Evolutionary conservation across 2,113 vertebrate species (phyloP), one percentile per base, ranked within the genome.

Genomic region (Ellobius talpinus): DNA sequence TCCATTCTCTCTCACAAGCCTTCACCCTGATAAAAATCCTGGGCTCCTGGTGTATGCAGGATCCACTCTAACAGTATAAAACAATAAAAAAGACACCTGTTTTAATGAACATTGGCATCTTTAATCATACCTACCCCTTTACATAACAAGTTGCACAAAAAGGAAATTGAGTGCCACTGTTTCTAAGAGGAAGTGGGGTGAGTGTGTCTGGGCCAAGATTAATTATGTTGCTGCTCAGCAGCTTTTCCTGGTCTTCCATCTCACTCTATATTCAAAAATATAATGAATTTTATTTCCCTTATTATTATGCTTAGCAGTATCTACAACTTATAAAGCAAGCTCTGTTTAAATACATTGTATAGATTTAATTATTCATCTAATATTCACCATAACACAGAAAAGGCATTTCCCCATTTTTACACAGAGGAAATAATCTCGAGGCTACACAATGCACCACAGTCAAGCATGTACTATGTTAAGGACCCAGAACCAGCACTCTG

Each of bases 151-250:
- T 87, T 76, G 63, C n/a, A 82, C 92, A 93, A 84, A 79, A 90
- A 50, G 21, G 70, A 93, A 93, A 87, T 0, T 33, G 8, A 12
- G 52, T 4, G 24, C 45, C 77, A 45, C 61, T 74, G 19, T 90
- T 86, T 94, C 21, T 24, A 91, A 89, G 45, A 91, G 79, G 63
- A 94, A 92, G 90, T 55, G 55, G 55, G 55, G 55, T 55, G 55
- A 4, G 55, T 90, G 61, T 63, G 63, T 73, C 73, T 70, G 73
- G 7, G 26, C 61, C 85, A 91, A 89, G 33, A 92, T 50, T 9
- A 58, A 61, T 89, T 33, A 42, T 8, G 1, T 73, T 36, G 5
- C 50, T 90, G 77, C 63, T 87, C 23, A 72, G 58, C 70, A 92
- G 13, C 42, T 90, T 92, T 47, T 79, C 86, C 66, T 72, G 85